Evolutionary conservation across 2,797 vertebrate species (phyloP).

Genomic region (Dendrocincla fuliginosa): DNA sequence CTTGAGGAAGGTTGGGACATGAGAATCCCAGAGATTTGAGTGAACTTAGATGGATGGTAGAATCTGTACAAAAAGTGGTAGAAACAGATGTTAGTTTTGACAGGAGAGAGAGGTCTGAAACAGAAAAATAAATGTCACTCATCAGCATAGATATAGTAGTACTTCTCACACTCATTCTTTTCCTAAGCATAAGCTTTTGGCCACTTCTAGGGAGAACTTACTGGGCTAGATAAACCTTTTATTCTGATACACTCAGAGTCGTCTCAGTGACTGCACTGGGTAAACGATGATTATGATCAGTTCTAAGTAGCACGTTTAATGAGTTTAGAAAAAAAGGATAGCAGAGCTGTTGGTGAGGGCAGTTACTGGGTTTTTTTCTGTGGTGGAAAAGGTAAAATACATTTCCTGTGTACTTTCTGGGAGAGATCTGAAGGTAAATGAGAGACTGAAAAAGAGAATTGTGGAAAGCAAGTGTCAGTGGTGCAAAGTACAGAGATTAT

Average conservation of each 20-base stretch:
- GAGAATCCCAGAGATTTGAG: background rate
- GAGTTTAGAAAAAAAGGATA: background rate
- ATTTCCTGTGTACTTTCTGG: background rate
- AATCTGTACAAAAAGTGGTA: background rate
- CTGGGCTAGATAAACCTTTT: background rate
- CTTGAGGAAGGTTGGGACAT: background rate
- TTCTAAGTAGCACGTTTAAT: background rate
- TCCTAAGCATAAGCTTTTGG: background rate
- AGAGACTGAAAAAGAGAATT: background rate
- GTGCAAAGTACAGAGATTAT: background rate
- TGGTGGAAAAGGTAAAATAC: background rate
- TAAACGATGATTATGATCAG: background rate
- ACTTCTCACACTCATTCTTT: background rate
- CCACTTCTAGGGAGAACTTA: background rate
- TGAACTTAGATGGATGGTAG: background rate
- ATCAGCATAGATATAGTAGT: background rate
- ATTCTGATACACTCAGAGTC: background rate
- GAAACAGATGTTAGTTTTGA: background rate
- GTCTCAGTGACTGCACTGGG: background rate
- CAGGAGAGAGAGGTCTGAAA: background rate
- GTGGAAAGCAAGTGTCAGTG: background rate
- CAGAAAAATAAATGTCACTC: background rate
- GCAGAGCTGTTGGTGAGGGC: background rate
- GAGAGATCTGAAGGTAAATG: background rate
- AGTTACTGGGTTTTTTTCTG: background rate